phyloP scores from a whole-genome alignment of 2,113 vertebrate genomes.

The Corythaixoides concolor region DNA sequence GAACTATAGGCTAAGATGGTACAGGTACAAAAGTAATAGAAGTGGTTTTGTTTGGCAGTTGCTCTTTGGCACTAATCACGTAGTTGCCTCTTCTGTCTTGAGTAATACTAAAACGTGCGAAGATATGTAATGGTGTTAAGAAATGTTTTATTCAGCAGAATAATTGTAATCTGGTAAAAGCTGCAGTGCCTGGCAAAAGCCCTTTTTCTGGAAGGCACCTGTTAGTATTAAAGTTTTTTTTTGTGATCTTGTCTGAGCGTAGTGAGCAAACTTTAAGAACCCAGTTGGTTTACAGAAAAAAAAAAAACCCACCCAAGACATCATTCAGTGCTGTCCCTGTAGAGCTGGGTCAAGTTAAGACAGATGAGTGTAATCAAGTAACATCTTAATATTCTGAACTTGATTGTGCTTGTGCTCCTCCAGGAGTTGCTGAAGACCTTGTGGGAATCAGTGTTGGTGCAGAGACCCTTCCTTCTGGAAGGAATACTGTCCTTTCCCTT shows the following conservation, averaged over 20 bases:
- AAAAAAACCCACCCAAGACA: background rate
- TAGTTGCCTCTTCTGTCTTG: slow-evolving; percentile 3
- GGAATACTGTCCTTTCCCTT: background rate
- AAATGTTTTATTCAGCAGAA: slow-evolving; percentile 28
- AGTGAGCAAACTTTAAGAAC: background rate
- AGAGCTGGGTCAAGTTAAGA: background rate
- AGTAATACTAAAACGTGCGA: background rate
- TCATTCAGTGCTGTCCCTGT: background rate
- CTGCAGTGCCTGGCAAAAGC: background rate
- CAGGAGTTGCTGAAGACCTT: background rate
- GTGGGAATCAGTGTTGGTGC: background rate
- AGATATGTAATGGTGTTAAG: slow-evolving; percentile 15
- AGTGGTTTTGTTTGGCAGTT: background rate
- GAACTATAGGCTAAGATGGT: background rate
- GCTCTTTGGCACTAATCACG: background rate
- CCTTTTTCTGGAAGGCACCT: background rate
- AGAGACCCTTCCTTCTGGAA: background rate
- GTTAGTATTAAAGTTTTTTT: background rate
- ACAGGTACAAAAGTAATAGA: background rate
- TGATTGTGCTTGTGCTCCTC: background rate
- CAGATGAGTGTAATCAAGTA: background rate
- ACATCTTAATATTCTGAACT: background rate
- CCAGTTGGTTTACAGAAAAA: background rate
- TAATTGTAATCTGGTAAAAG: background rate
- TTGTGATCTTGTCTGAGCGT: background rate